Evolutionary conservation across 2,888 invertebrate species (phyloP).

Genomic region (Heliconius ismenius): DNA sequence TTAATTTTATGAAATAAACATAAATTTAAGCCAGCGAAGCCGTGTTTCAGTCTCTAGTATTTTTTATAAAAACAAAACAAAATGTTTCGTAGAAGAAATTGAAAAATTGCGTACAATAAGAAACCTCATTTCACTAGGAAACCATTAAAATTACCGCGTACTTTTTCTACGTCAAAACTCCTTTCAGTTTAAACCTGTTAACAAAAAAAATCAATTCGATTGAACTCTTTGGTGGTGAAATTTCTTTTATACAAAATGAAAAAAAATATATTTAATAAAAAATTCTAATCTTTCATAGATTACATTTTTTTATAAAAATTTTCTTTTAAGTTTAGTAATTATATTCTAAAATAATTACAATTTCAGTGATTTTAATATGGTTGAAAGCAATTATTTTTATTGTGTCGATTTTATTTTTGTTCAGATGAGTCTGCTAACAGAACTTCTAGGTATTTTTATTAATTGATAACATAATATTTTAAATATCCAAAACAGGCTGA

Average conservation of each 20-base stretch:
- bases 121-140: slow-evolving; percentile 31
- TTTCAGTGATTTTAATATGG: not conserved
- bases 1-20: not conserved
- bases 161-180: slow-evolving; percentile 3
- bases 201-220: slow-evolving; percentile 7
- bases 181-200: slow-evolving; percentile 10
- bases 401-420: not conserved
- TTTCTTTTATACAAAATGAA: not conserved
- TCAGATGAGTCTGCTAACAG: not conserved
- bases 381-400: not conserved
- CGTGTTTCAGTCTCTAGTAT: too few relatives aligned
- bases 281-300: too few relatives aligned
- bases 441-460: not conserved
- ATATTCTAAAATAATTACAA: not conserved
- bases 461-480: not conserved
- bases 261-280: not conserved
- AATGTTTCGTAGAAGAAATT: not conserved
- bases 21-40: not conserved
- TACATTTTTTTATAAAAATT: too few relatives aligned
- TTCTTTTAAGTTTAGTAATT: not conserved
- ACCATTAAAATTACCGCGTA: slow-evolving; percentile 23
- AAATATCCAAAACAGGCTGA: not conserved
- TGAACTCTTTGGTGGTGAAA: slow-evolving; percentile 4
- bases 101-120: slow-evolving; percentile 34
- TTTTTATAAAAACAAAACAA: not conserved